Percentiles rank a stretch among this genome's conserved stretches.
Conservation (phyloP, 2,113 vertebrate species). For the Chionomys nivalis region DNA sequence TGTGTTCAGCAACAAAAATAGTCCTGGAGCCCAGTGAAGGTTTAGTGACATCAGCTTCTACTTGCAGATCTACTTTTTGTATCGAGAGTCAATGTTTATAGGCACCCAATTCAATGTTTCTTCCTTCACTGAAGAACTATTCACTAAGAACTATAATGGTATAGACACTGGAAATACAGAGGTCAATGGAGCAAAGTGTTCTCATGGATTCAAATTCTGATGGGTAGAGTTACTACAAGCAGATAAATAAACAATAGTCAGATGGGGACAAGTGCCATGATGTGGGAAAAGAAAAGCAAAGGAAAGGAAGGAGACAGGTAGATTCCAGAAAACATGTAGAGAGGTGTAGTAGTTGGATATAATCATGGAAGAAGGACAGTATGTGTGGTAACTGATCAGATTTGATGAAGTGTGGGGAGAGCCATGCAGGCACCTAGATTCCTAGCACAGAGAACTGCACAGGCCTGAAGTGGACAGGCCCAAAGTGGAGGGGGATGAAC, state of each 20-base stretch:
- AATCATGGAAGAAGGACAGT: not conserved
- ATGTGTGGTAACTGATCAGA: not conserved
- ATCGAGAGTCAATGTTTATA: not conserved
- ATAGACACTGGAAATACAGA: not conserved
- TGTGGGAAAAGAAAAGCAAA: not conserved
- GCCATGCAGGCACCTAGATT: not conserved
- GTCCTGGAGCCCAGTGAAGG: not conserved
- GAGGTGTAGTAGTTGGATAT: not conserved
- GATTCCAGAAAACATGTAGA: not conserved
- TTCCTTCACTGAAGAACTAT: not conserved
- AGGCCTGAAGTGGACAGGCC: not conserved
- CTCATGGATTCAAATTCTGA: not conserved
- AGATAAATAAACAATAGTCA: not conserved
- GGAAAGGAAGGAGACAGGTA: not conserved
- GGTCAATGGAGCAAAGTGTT: not conserved
- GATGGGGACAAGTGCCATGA: no score
- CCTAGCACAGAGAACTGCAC: not conserved
- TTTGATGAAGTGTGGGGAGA: not conserved
- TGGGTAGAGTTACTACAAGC: not conserved
- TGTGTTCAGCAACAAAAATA: not conserved
- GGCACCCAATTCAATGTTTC: not conserved
- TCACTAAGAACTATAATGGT: not conserved
- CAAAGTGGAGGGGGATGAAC: not conserved
- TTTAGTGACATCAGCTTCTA: not conserved
- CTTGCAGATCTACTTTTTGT: not conserved